These are phyloP conservation scores for Phalloptychus januarius DNA, from an alignment of 2,797 vertebrate species.

Conservation along the genomic window DNA sequence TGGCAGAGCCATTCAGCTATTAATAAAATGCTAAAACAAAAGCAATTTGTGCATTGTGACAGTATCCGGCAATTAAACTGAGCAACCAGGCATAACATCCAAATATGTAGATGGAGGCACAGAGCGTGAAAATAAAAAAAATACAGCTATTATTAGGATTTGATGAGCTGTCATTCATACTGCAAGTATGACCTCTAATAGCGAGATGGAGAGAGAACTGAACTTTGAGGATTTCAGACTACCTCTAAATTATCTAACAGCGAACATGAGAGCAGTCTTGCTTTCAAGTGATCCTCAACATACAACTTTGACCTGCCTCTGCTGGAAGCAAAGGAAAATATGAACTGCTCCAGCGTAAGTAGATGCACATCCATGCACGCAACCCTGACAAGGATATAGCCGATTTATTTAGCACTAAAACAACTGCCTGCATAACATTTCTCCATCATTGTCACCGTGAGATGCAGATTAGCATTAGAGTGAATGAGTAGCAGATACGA, in stretches of 20 bases:
- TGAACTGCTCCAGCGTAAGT: neutral
- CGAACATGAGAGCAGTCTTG: neutral
- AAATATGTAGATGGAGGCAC: slow-evolving; percentile 52
- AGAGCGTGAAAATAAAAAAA: slow-evolving; percentile 21
- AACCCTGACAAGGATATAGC: slow-evolving; percentile 11
- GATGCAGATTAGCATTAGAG: slow-evolving; percentile 61
- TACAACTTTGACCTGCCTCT: neutral
- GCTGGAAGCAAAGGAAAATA: neutral
- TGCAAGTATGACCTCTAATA: slow-evolving; percentile 34
- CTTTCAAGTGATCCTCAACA: neutral
- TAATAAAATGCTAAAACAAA: slow-evolving; percentile 45
- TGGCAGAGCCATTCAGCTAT: slow-evolving; percentile 20
- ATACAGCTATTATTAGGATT: slow-evolving; percentile 51
- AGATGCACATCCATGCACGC: neutral
- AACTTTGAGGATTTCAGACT: slow-evolving; percentile 43
- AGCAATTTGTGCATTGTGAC: slow-evolving; percentile 32
- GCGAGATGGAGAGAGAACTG: slow-evolving; percentile 7
- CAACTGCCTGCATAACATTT: slow-evolving; percentile 27
- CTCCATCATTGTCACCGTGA: slow-evolving; percentile 60
- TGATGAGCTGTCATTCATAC: slow-evolving; percentile 52
- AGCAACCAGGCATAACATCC: slow-evolving; percentile 49
- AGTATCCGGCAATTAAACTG: slow-evolving; percentile 51
- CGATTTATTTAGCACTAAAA: slow-evolving; percentile 28
- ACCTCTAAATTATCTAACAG: neutral
- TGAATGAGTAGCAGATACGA: slow-evolving; percentile 48